Evolutionary conservation across 2,113 vertebrate species (phyloP), one percentile per base, ranked within the genome.

Genomic region (Pseudorectes ferrugineus): DNA sequence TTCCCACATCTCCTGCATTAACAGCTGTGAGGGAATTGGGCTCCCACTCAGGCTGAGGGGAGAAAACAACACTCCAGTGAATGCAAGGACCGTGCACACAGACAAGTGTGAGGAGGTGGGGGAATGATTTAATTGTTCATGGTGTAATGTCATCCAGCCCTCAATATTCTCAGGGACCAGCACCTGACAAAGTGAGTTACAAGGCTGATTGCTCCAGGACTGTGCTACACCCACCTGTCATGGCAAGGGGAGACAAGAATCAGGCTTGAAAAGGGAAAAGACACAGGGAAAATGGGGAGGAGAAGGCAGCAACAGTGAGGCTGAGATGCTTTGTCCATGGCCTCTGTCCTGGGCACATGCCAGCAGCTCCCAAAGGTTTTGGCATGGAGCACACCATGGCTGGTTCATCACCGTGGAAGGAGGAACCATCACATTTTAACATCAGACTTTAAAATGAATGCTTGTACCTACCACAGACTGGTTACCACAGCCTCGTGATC

Each of bases 1-100:
- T 91, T 94, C 93, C 93, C 62, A 93, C 77, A 19, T 89, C 83
- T 85, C 78, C 91, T 78, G 58, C 57, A 5, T 29, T 40, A 87
- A 89, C 76, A 95, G 83, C 68, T 93, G 72, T 51, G 58, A 61
- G 65, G 51, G 72, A 94, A 61, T 5, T 21, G 67, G 68, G 73
- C 89, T 92, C 91, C 80, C 66, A 68, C 84, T 89, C 52, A 63
- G 28, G 45, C 61, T 68, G 65, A 42, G 3, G 6, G 59, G 48
- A 74, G 88, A 55, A 84, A 89, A 68, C 70, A 85, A 31, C 72
- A 24, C 40, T 14, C 3, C 46, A n/a, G 40, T 33, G 42, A 57
- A 9, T 1, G 28, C 63, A 80, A 54, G 62, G 67, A 49, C 42
- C 7, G 1, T 4, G 45, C 49, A 8, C 26, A 38, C 18, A 14